Conservation (phyloP, 2,888 invertebrate species). For the Microchrysa polita region DNA sequence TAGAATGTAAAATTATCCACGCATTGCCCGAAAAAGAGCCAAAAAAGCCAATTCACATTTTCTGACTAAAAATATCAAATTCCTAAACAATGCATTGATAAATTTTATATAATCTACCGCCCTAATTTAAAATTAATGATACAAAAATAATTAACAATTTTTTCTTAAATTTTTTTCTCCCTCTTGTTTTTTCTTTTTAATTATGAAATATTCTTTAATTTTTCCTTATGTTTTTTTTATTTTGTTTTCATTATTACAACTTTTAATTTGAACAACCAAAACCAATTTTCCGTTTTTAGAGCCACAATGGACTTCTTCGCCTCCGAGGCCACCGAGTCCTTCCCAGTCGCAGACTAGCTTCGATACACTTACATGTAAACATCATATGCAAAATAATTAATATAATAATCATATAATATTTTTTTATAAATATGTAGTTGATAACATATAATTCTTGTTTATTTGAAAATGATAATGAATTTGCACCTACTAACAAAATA, state of each 20-base stretch:
- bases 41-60: too few relatives aligned
- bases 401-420: slow-evolving; percentile 51
- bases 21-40: background rate
- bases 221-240: slow-evolving; percentile 54
- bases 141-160: slow-evolving; percentile 30
- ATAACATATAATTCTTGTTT: too few relatives aligned
- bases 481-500: too few relatives aligned
- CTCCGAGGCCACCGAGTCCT: slow-evolving; percentile 66
- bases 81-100: slow-evolving; percentile 4
- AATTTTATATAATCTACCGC: background rate
- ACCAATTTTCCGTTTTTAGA: slow-evolving; percentile 64
- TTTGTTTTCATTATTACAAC: slow-evolving; percentile 54
- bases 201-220: slow-evolving; percentile 33
- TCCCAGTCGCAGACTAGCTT: slow-evolving; percentile 67
- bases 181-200: slow-evolving; percentile 30
- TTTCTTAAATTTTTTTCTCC: slow-evolving; percentile 47
- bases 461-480: too few relatives aligned
- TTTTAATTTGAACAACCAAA: slow-evolving; percentile 43
- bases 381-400: slow-evolving; percentile 54
- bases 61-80: background rate
- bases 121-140: slow-evolving; percentile 18
- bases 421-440: slow-evolving; percentile 45
- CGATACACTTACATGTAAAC: slow-evolving; percentile 67
- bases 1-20: slow-evolving; percentile 19
- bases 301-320: slow-evolving; percentile 67